phyloP scores from a whole-genome alignment of 2,888 invertebrate genomes.

The Hypomecis punctinalis region DNA sequence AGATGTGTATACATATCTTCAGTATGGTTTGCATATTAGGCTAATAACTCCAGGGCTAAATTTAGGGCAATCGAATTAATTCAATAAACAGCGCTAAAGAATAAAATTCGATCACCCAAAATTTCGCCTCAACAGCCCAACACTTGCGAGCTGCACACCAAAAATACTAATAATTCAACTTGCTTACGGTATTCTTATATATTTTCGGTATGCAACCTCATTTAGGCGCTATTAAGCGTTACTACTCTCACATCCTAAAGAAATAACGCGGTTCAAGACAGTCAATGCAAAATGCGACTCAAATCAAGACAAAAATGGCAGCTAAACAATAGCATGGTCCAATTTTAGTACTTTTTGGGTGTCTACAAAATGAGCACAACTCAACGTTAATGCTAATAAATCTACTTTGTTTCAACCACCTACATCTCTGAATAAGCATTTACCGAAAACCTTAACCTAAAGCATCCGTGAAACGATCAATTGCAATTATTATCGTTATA shows the following conservation, averaged over 20 bases:
- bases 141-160: constrained; percentile 3
- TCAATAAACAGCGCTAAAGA: background rate
- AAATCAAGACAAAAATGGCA: constrained; percentile 48
- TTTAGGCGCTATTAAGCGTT: constrained; percentile 56
- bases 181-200: constrained; percentile 2
- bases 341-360: constrained; percentile 24
- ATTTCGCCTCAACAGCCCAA: background rate
- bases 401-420: constrained; percentile 52
- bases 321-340: constrained; percentile 36
- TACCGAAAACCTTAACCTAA: constrained; percentile 53
- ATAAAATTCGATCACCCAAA: background rate
- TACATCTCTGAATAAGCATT: constrained; percentile 63
- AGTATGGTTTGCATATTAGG: constrained; percentile 36
- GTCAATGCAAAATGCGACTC: constrained; percentile 57
- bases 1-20: constrained; percentile 22
- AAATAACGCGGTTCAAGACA: constrained; percentile 65
- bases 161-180: background rate
- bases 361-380: constrained; percentile 19
- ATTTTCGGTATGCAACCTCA: constrained; percentile 44
- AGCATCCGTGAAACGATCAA: background rate
- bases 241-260: constrained; percentile 56
- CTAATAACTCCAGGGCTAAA: constrained; percentile 15
- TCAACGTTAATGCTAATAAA: constrained; percentile 51
- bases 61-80: background rate
- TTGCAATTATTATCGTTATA: background rate